Evolutionary conservation across 2,797 vertebrate species (phyloP).

Genomic region (Sebastes iracundus): DNA sequence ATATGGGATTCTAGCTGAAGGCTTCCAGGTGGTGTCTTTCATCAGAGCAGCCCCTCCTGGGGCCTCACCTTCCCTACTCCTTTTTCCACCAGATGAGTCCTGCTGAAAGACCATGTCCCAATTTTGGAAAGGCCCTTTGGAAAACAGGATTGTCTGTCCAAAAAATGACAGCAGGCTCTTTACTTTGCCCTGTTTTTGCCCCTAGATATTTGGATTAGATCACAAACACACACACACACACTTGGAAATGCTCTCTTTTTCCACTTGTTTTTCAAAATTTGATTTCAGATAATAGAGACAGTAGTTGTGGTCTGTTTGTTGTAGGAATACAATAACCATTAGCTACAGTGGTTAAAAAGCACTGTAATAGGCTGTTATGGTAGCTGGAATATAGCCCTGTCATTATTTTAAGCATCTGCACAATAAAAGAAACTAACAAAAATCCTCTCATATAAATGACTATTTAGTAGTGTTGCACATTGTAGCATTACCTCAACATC

Average conservation of each 20-base stretch:
- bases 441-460: not conserved
- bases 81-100: slow-evolving; percentile 51
- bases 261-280: slow-evolving; percentile 26
- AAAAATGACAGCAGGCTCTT: slow-evolving; percentile 30
- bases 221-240: slow-evolving; percentile 16
- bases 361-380: not conserved
- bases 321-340: not conserved
- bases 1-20: slow-evolving; percentile 47
- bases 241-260: slow-evolving; percentile 17
- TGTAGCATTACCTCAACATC: not conserved
- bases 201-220: slow-evolving; percentile 9
- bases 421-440: not conserved
- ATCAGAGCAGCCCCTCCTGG: slow-evolving; percentile 44
- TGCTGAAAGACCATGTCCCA: slow-evolving; percentile 59
- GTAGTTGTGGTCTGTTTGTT: not conserved
- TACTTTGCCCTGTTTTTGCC: slow-evolving; percentile 11
- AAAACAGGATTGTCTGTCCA: slow-evolving; percentile 56
- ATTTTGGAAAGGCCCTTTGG: slow-evolving; percentile 52
- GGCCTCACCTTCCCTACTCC: slow-evolving; percentile 62
- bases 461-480: not conserved
- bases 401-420: not conserved
- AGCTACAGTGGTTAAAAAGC: not conserved
- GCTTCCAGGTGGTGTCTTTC: slow-evolving; percentile 67
- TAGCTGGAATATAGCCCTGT: not conserved
- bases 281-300: not conserved